phyloP scores from a whole-genome alignment of 1,140 invertebrate genomes.

The Leptinotarsa texana region DNA sequence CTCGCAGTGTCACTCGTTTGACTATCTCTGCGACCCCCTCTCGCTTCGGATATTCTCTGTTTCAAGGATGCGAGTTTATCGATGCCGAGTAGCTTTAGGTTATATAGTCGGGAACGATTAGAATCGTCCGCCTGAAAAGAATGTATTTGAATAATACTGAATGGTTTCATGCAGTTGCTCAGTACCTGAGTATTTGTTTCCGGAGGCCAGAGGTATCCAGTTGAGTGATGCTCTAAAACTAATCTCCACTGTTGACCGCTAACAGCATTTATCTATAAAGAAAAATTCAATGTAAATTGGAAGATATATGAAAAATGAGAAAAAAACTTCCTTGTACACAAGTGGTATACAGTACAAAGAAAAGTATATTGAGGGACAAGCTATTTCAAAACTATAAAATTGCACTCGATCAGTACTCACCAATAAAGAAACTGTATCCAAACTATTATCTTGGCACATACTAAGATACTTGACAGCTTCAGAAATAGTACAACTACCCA shows the following conservation, averaged over 20 bases:
- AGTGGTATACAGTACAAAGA: too few relatives aligned
- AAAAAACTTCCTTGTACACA: too few relatives aligned
- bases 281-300: not conserved
- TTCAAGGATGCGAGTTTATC: conserved; percentile 68
- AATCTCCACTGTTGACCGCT: conserved; percentile 67
- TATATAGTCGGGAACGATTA: conserved; percentile 61
- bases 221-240: conserved; percentile 65
- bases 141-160: not conserved
- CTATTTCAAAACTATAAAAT: too few relatives aligned
- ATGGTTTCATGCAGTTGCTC: not conserved
- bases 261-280: conserved; percentile 65
- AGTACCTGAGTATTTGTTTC: conserved; percentile 51
- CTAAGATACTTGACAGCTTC: conserved; percentile 64
- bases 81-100: conserved; percentile 68
- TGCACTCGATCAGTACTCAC: conserved; percentile 54
- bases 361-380: too few relatives aligned
- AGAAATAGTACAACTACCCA: conserved; percentile 67
- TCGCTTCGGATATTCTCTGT: conserved; percentile 63
- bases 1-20: conserved; percentile 49
- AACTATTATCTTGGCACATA: conserved; percentile 70
- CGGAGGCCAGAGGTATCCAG: conserved; percentile 63
- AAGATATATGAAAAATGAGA: not conserved
- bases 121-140: conserved; percentile 49
- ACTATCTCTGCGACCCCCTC: conserved; percentile 45
- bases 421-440: conserved; percentile 69